A percentile compares a stretch with the other conserved stretches of the same genome.
phyloP scores from a whole-genome alignment of 2,113 vertebrate species.

The Noturus placidus region DNA sequence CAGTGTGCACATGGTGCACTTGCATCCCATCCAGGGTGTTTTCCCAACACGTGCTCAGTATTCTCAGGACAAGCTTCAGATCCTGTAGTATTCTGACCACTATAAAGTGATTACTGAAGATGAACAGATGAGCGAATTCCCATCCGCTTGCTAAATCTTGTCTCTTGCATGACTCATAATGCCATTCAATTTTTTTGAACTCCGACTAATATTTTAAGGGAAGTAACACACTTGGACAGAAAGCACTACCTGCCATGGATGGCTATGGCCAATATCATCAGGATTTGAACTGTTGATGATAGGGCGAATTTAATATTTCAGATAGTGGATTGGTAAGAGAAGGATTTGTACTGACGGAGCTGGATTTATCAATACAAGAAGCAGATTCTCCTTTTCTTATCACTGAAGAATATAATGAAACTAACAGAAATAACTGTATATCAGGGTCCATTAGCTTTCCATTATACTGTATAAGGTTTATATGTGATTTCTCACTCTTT shows the following conservation, averaged over 20 bases:
- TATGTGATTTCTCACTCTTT: background rate
- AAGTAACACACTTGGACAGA: background rate
- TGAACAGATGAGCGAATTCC: background rate
- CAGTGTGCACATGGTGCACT: background rate
- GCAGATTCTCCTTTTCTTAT: background rate
- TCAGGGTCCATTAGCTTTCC: background rate
- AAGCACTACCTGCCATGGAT: background rate
- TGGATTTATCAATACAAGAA: background rate
- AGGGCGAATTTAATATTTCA: background rate
- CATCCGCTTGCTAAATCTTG: background rate
- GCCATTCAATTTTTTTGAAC: background rate
- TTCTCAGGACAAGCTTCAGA: background rate
- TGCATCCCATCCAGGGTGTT: background rate
- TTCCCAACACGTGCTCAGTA: background rate
- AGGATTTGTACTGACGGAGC: background rate
- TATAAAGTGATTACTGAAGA: background rate
- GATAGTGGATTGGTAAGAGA: background rate
- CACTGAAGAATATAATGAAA: background rate
- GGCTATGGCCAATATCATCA: background rate
- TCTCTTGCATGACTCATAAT: background rate
- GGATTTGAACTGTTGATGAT: background rate
- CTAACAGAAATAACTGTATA: background rate
- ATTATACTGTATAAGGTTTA: background rate
- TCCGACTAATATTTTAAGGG: background rate
- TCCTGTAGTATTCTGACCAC: background rate